Base-by-base conservation (phyloP, 2,888 invertebrate genomes). In the Acleris holmiana region DNA sequence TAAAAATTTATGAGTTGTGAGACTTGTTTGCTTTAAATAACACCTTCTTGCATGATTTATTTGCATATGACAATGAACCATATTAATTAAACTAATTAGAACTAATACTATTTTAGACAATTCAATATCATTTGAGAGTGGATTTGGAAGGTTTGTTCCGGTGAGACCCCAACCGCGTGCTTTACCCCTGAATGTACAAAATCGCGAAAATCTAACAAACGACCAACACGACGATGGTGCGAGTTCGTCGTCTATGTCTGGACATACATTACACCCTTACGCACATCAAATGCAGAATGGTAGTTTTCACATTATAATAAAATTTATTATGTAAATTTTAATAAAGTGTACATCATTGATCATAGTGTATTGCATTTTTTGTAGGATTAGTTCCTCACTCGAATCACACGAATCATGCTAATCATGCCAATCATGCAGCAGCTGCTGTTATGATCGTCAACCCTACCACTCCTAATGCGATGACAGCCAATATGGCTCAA, bases 371-470 rank as follows among this genome's bases (percentile, higher is more conserved):
- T 47, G 2, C 21, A 44, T 64, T 23, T 53, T 59, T 76, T 78
- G 18, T 72, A 89, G 93, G 92, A 67, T 73, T 91, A 76, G 89
- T 84, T 73, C 88, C 92, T 19, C 93, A 93, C 71, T 85, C 92
- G 15, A 92, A 90, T 72, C 93, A 93, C 82, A 85, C 88, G 15
- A 92, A 90, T 71, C 93, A 93, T 83, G 85, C 89, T n/a, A 92
- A 90, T 72, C 93, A 93, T 83, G 85, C 88, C 17, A 92, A 90
- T 71, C 93, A 93, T 83, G 85, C 89, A 60, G 89, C 93, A 48
- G 92, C 93, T 67, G 93, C 93, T 80, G 91, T 93, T 58, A 93
- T 93, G 93, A 92, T 93, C 71, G 93, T 93, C 1, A 93, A 93
- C 69, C 93, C 93, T 18, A 93, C 93, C 46, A 93, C 93, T 65